Conservation (phyloP, 2,113 vertebrate genomes). For the Ameiurus melas region DNA sequence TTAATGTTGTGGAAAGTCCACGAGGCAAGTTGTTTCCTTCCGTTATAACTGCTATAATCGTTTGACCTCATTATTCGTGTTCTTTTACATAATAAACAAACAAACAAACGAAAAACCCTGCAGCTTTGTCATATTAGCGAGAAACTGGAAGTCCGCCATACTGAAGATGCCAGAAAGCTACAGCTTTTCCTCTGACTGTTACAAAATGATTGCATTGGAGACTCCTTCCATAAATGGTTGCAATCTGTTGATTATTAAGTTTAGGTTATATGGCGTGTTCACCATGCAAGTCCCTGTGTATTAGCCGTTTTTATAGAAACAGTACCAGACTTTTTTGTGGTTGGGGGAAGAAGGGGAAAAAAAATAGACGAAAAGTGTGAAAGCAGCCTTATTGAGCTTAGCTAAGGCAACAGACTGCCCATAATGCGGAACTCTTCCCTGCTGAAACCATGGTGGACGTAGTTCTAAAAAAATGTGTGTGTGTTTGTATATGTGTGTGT, state of each 20-base stretch:
- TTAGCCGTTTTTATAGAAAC: background rate
- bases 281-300: background rate
- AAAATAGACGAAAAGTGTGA: background rate
- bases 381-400: constrained; percentile 14
- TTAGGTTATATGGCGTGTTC: background rate
- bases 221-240: background rate
- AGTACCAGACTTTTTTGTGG: background rate
- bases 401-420: background rate
- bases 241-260: background rate
- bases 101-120: background rate
- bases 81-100: background rate
- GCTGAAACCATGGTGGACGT: constrained; percentile 39
- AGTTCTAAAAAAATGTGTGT: constrained; percentile 25
- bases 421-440: constrained; percentile 28
- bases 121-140: background rate
- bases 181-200: background rate
- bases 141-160: background rate
- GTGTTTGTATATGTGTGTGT: constrained; percentile 52
- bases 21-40: background rate
- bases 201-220: background rate
- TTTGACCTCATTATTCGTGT: too few species aligned
- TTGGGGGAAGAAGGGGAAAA: background rate
- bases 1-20: background rate
- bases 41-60: background rate
- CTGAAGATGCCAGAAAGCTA: background rate